Evolutionary conservation across 2,113 vertebrate species (phyloP).

Genomic region (Motacilla tschutschensis): DNA sequence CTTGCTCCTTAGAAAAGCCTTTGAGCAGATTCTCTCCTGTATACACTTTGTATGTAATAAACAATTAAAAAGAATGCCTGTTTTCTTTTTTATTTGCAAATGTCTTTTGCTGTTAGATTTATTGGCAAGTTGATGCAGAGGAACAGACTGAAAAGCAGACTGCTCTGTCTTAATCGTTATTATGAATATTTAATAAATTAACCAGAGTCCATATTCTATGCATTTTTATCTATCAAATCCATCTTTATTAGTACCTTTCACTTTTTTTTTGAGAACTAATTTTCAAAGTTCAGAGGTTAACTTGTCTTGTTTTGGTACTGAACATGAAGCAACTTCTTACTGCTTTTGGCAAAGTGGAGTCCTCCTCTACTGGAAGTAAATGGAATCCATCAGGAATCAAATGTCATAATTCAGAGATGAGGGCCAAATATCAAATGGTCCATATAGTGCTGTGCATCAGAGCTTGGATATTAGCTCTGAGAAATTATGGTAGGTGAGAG

Average conservation of each 20-base stretch:
- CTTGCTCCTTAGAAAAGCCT: not conserved
- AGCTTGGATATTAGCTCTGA: not conserved
- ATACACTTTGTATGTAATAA: not conserved
- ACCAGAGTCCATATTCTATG: not conserved
- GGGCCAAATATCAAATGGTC: not conserved
- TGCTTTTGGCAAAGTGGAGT: conserved; percentile 13
- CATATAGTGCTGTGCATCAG: not conserved
- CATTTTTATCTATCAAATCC: conserved; percentile 28
- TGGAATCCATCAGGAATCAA: not conserved
- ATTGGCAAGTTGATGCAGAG: not conserved
- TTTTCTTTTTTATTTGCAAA: not conserved
- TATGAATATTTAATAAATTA: conserved; percentile 47
- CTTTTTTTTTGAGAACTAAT: conserved; percentile 26
- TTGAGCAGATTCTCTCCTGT: not conserved
- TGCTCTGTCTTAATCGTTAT: not conserved
- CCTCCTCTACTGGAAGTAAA: conserved; percentile 7
- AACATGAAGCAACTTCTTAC: conserved; percentile 9
- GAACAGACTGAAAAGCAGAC: not conserved
- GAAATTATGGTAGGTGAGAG: not conserved
- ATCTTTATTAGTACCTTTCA: conserved; percentile 30
- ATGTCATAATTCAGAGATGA: not conserved
- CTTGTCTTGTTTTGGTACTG: conserved; percentile 29
- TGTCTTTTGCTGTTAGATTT: not conserved
- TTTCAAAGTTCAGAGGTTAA: conserved; percentile 42
- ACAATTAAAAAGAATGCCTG: not conserved